Conservation (phyloP, 2,797 vertebrate genomes). For the Sebastes diploproa region DNA sequence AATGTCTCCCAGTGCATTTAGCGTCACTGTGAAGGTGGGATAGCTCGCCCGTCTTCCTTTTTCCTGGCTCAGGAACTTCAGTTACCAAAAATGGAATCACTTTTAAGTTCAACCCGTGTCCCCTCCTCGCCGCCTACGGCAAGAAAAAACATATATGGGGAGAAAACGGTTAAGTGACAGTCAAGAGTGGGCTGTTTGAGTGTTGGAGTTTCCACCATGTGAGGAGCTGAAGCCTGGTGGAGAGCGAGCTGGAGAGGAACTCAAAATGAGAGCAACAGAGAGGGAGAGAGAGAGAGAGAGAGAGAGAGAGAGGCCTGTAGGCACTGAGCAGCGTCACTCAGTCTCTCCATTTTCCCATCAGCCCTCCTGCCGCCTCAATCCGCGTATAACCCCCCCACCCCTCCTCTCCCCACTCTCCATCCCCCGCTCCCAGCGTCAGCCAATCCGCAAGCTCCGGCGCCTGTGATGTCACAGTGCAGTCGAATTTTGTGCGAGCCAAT, state of each 20-base stretch:
- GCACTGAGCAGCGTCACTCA: conserved; percentile 73
- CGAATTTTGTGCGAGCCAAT: conserved; percentile 81
- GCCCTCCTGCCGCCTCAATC: conserved; percentile 68
- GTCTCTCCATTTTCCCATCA: conserved; percentile 75
- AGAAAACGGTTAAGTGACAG: conserved; percentile 27
- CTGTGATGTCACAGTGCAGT: conserved; percentile 83
- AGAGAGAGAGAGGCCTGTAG: conserved; percentile 54
- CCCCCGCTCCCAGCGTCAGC: conserved; percentile 56
- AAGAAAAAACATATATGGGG: not conserved
- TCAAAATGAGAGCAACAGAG: conserved; percentile 66
- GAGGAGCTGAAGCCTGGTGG: conserved; percentile 58
- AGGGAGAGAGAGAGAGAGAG: conserved; percentile 25
- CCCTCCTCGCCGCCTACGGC: not conserved
- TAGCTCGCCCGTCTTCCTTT: not conserved
- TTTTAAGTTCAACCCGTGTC: conserved; percentile 9
- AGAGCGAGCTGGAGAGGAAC: conserved; percentile 62
- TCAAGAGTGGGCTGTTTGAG: conserved; percentile 34
- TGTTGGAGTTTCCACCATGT: conserved; percentile 59
- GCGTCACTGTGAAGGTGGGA: conserved; percentile 28
- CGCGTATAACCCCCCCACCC: conserved; percentile 36
- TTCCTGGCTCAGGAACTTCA: conserved; percentile 30
- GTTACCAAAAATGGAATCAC: conserved; percentile 25
- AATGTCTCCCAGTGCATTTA: conserved; percentile 10
- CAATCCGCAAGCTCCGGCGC: conserved; percentile 66
- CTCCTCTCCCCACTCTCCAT: conserved; percentile 43